Conservation (phyloP, 2,797 vertebrate genomes). For the Nothura maculosa region DNA sequence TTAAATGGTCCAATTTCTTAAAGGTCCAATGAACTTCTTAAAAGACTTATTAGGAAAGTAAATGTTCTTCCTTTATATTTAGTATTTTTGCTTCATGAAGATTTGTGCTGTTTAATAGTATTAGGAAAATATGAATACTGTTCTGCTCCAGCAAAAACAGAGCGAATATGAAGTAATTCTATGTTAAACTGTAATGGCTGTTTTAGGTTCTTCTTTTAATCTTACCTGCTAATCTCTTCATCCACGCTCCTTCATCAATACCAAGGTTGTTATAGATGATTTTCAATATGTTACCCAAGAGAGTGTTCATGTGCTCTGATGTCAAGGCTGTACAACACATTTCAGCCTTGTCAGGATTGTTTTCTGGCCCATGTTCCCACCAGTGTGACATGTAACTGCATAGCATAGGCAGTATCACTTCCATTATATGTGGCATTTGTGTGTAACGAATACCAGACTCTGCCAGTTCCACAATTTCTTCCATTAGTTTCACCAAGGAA, state of each 20-base stretch:
- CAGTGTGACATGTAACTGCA: conserved; percentile 97
- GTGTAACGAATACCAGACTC: conserved; percentile 95
- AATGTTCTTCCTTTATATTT: neutral
- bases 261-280: conserved; percentile 98
- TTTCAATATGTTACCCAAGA: conserved; percentile 95
- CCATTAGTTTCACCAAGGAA: conserved; percentile 90
- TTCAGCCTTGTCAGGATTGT: conserved; percentile 80
- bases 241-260: conserved; percentile 96
- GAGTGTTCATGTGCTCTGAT: conserved; percentile 94
- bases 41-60: neutral
- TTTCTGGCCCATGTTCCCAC: conserved; percentile 96
- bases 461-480: conserved; percentile 93
- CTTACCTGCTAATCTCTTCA: conserved; percentile 94
- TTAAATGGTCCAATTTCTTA: too few relatives aligned
- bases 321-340: conserved; percentile 92
- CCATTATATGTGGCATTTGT: conserved; percentile 94
- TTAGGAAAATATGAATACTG: neutral
- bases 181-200: neutral
- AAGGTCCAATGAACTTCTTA: neutral
- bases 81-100: neutral
- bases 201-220: neutral
- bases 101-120: neutral
- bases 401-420: conserved; percentile 93
- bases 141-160: neutral
- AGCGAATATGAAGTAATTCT: neutral